A percentile compares a stretch with the other conserved stretches of the same genome.
These are phyloP conservation scores for Pelosia muscerda DNA, from an alignment of 2,888 invertebrate species.

Conservation along the genomic window DNA sequence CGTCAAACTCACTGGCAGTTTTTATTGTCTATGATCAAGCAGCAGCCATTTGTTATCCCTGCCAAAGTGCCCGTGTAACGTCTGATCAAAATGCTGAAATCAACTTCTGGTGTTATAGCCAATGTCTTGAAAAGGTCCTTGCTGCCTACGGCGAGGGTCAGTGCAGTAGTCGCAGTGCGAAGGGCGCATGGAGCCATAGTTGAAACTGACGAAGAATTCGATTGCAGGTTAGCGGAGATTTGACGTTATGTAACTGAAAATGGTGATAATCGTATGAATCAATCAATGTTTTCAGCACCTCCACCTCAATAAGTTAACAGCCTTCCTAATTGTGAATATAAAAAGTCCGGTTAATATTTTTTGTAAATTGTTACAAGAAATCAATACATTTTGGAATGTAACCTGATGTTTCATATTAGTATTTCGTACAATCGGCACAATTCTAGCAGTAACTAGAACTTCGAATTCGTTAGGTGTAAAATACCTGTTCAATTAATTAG, in stretches of 20 bases:
- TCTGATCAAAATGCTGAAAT: constrained; percentile 80
- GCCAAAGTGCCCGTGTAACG: constrained; percentile 68
- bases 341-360: not conserved
- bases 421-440: not conserved
- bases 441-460: not conserved
- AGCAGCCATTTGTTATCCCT: constrained; percentile 81
- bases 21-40: constrained; percentile 62
- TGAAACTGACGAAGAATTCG: constrained; percentile 95
- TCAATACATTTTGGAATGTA: not conserved
- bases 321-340: not conserved
- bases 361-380: not conserved
- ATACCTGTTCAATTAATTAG: not conserved
- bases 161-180: constrained; percentile 70
- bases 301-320: not conserved
- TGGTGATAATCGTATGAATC: constrained; percentile 48
- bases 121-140: constrained; percentile 78
- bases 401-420: not conserved
- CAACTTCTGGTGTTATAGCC: constrained; percentile 75
- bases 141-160: constrained; percentile 69
- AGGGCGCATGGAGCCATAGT: constrained; percentile 81
- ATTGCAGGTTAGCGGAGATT: constrained; percentile 87
- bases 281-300: constrained; percentile 17
- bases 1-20: constrained; percentile 50
- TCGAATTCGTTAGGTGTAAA: not conserved
- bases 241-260: constrained; percentile 85